These are phyloP conservation scores for Phoebastria nigripes DNA, from an alignment of 2,797 vertebrate species.

Conservation along the genomic window DNA sequence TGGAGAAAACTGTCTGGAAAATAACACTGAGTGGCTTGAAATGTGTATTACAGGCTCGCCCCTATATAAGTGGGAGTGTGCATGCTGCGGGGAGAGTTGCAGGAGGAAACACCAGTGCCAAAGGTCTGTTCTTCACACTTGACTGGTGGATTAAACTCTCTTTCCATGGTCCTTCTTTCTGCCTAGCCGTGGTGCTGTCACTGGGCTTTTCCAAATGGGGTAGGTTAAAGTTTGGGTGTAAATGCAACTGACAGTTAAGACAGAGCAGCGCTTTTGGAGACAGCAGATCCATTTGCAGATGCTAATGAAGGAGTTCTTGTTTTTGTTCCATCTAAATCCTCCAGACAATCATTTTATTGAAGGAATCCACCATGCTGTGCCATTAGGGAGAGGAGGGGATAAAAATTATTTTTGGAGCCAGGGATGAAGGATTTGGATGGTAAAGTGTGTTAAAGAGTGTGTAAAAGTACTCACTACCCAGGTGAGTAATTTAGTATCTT, in stretches of 20 bases:
- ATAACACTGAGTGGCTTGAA: conserved; percentile 47
- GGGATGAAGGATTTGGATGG: not conserved
- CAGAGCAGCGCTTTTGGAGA: not conserved
- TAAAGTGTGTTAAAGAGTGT: not conserved
- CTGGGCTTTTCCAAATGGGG: not conserved
- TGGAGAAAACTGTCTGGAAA: conserved; percentile 56
- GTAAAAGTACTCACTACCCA: too few species aligned
- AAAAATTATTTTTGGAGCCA: not conserved
- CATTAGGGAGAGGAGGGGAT: not conserved
- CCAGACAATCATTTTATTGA: not conserved
- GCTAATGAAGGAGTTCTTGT: not conserved
- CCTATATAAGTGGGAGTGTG: not conserved
- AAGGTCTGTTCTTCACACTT: conserved; percentile 52
- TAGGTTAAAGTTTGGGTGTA: not conserved
- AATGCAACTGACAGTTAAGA: not conserved
- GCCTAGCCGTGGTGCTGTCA: not conserved
- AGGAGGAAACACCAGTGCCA: not conserved
- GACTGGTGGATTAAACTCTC: not conserved
- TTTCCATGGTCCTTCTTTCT: not conserved
- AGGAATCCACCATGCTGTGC: not conserved
- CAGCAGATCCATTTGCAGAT: not conserved
- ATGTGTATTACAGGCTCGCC: not conserved
- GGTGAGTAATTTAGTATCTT: not conserved
- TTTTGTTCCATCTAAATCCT: not conserved
- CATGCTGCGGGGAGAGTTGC: not conserved